phyloP scores from a whole-genome alignment of 2,888 invertebrate genomes.

The Xestia ashworthii region DNA sequence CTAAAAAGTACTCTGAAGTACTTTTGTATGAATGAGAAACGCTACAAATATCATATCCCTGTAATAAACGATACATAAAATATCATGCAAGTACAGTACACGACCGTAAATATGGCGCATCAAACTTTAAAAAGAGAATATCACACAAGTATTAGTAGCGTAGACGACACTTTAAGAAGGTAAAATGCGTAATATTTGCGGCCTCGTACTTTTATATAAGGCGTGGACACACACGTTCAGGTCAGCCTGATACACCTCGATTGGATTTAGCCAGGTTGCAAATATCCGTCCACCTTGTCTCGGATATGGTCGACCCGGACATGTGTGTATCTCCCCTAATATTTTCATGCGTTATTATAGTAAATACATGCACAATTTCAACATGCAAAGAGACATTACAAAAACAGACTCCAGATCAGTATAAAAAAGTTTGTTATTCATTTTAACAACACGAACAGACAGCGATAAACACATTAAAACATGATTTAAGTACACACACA shows the following conservation, averaged over 20 bases:
- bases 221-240: background rate
- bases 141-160: background rate
- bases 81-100: constrained; percentile 31
- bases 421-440: constrained; percentile 5
- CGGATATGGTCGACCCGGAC: background rate
- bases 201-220: background rate
- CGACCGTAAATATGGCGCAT: background rate
- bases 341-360: constrained; percentile 18
- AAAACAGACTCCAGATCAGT: constrained; percentile 19
- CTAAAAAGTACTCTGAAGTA: constrained; percentile 16
- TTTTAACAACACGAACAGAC: constrained; percentile 32
- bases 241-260: background rate
- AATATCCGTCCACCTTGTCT: background rate
- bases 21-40: constrained; percentile 3
- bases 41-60: constrained; percentile 1
- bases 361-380: constrained; percentile 45
- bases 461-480: constrained; percentile 44
- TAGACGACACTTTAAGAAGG: background rate
- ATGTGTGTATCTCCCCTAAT: background rate
- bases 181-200: background rate
- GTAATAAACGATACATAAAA: constrained; percentile 1
- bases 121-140: background rate
- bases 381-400: constrained; percentile 28
- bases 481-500: constrained; percentile 58
- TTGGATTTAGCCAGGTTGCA: background rate